Evolutionary conservation across 2,113 vertebrate species (phyloP).

Genomic region (Grus americana): DNA sequence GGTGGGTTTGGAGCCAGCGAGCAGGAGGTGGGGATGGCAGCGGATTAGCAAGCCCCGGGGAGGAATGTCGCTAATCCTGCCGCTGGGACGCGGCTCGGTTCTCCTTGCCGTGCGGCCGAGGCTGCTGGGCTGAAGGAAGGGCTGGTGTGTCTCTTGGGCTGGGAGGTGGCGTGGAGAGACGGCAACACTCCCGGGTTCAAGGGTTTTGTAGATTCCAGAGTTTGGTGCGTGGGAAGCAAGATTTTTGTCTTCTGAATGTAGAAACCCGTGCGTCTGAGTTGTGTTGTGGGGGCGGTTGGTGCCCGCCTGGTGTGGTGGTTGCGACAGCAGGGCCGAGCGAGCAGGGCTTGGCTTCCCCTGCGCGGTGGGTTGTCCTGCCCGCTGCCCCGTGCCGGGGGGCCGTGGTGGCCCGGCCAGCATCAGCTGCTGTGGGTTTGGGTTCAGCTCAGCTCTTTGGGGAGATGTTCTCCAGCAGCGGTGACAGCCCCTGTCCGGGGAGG

Average conservation of each 20-base stretch:
- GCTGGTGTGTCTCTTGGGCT: not conserved
- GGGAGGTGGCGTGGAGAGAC: not conserved
- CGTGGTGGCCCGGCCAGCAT: not conserved
- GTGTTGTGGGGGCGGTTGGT: not conserved
- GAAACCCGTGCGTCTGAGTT: accelerated
- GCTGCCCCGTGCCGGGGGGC: accelerated
- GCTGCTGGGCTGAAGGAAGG: not conserved
- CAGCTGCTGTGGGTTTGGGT: not conserved
- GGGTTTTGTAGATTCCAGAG: not conserved
- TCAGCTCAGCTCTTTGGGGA: not conserved
- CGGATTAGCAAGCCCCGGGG: not conserved
- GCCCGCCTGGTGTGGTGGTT: accelerated
- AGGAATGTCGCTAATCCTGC: conserved; percentile 40
- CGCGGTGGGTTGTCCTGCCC: not conserved
- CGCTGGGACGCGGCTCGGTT: accelerated
- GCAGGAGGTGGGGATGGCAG: not conserved
- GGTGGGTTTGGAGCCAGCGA: not conserved
- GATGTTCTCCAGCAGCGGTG: not conserved
- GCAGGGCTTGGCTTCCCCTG: not conserved
- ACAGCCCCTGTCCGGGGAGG: not conserved
- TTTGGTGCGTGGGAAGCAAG: not conserved
- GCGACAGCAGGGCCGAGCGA: not conserved
- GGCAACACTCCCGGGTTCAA: accelerated
- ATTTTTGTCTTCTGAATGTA: not conserved
- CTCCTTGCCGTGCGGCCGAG: accelerated